Conservation (phyloP, 2,113 vertebrate genomes). For the Hepsetus odoe region DNA sequence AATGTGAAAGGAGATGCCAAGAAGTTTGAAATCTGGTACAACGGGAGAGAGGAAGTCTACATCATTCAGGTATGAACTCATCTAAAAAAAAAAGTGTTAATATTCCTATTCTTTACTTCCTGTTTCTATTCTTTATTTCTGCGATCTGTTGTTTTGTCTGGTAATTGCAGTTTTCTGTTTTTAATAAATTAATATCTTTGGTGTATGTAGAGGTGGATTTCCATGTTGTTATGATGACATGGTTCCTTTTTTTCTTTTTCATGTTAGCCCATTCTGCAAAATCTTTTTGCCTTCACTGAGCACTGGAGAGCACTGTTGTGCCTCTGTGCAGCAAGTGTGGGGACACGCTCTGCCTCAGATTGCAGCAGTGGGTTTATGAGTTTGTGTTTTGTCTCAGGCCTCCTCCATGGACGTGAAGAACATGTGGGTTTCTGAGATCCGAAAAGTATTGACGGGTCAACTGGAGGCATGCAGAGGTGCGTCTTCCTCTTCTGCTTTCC, state of each 20-base stretch:
- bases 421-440: constrained; percentile 94
- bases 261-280: too few relatives aligned
- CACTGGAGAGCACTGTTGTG: constrained; percentile 68
- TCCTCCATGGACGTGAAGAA: constrained; percentile 91
- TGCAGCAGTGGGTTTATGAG: background rate
- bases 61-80: constrained; percentile 86
- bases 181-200: constrained; percentile 3
- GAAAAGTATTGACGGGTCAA: constrained; percentile 89
- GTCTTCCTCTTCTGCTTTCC: background rate
- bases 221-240: background rate
- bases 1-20: constrained; percentile 90
- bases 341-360: background rate
- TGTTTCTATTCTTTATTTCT: background rate
- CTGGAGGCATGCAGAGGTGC: constrained; percentile 89
- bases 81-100: too few relatives aligned
- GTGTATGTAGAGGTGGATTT: background rate
- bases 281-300: background rate
- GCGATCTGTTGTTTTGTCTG: background rate
- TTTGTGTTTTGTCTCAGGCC: constrained; percentile 75
- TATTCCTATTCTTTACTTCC: background rate
- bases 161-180: constrained; percentile 7
- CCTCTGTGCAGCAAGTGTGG: background rate
- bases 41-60: constrained; percentile 92
- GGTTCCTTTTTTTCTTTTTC: too few relatives aligned
- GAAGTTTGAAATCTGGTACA: constrained; percentile 96